These are phyloP conservation scores for Bilobella aurantiaca DNA, from an alignment of 1,140 invertebrate species.

Conservation along the genomic window DNA sequence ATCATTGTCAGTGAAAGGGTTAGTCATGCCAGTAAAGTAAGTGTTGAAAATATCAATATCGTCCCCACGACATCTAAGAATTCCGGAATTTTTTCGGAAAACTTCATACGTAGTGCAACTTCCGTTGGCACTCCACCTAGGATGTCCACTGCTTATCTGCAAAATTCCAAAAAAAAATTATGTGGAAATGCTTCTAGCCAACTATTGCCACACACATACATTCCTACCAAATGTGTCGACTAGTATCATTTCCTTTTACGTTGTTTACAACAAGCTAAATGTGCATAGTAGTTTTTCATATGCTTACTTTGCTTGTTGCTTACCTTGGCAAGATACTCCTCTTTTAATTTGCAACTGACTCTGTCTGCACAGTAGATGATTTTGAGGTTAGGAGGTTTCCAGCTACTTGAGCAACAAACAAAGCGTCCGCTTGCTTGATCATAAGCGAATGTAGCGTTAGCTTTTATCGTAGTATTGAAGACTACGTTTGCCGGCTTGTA, in stretches of 20 bases:
- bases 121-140: slow-evolving; percentile 3
- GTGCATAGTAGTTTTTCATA: too few relatives aligned
- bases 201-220: too few relatives aligned
- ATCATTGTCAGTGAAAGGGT: neutral
- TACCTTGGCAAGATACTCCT: slow-evolving; percentile 13
- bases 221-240: too few relatives aligned
- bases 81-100: slow-evolving; percentile 18
- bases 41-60: slow-evolving; percentile 22
- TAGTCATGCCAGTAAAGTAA: slow-evolving; percentile 12
- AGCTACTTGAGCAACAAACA: slow-evolving; percentile 14
- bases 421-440: neutral
- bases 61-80: slow-evolving; percentile 23
- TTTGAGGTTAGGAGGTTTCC: slow-evolving; percentile 10
- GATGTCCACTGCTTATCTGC: slow-evolving; percentile 17
- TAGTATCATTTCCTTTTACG: too few relatives aligned
- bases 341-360: slow-evolving; percentile 8
- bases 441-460: slow-evolving; percentile 9
- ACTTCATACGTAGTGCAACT: slow-evolving; percentile 18
- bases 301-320: too few relatives aligned
- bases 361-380: slow-evolving; percentile 7
- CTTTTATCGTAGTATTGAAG: neutral
- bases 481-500: neutral
- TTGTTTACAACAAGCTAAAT: too few relatives aligned
- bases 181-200: too few relatives aligned
- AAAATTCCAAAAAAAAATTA: neutral